Conservation (phyloP, 1,140 invertebrate species). For the Bemisia tabaci region DNA sequence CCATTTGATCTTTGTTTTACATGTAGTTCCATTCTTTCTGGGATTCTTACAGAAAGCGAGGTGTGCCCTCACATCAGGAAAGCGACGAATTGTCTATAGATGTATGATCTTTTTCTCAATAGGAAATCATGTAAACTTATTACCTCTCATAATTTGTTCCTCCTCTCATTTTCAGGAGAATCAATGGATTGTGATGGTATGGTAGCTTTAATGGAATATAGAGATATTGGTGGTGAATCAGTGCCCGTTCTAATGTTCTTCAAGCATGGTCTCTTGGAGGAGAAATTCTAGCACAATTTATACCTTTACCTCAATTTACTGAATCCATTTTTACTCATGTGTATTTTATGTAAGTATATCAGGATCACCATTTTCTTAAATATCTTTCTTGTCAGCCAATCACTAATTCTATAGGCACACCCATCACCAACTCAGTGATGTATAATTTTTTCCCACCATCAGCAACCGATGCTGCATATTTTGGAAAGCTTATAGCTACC, state of each 20-base stretch:
- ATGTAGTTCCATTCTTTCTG: too few relatives aligned
- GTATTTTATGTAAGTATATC: not conserved
- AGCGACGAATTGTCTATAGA: too few relatives aligned
- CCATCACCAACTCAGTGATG: too few relatives aligned
- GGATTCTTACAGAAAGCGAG: too few relatives aligned
- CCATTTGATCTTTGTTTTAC: too few relatives aligned
- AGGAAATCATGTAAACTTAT: not conserved
- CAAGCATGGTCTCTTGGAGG: conserved; percentile 87
- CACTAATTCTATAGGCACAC: too few relatives aligned
- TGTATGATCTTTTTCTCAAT: not conserved
- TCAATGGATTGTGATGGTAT: conserved; percentile 88
- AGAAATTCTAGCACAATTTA: conserved; percentile 61
- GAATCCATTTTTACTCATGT: not conserved
- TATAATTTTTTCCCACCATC: too few relatives aligned
- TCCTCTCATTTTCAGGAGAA: conserved; percentile 44
- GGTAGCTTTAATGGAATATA: conserved; percentile 86
- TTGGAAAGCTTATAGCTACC: too few relatives aligned
- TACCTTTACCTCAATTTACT: not conserved
- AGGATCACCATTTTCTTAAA: too few relatives aligned
- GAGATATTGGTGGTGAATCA: conserved; percentile 68
- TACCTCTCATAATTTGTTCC: not conserved
- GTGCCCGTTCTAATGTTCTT: conserved; percentile 86
- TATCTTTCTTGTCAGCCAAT: too few relatives aligned
- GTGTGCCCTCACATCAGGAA: too few relatives aligned
- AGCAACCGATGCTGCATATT: too few relatives aligned